Base-by-base conservation (phyloP, 1,140 invertebrate species). In the Heterodera schachtii region DNA sequence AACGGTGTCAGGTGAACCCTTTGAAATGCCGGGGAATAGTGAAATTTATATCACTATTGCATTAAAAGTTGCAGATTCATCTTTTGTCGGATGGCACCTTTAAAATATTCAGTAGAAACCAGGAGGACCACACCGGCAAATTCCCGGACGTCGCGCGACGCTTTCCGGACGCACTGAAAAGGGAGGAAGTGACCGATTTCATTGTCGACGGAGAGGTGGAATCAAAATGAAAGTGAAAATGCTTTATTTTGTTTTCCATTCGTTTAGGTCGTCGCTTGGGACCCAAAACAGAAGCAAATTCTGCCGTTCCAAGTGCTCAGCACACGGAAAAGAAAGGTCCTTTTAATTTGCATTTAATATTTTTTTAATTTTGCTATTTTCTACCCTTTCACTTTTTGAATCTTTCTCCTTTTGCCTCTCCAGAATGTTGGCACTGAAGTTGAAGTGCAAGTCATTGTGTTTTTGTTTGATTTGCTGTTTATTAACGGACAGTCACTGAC, bases 71-170 rank as follows among this genome's bases (percentile, higher is more conserved):
- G 64, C 85, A 95, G 93, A 95, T 96, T 85, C 95, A 96, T 88
- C 90, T 93, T 1, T 86, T 91, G 46, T 92, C 70, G 70, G 70
- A 43, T 84, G 93, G 94, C 0, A 91, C 92, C 19, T 92, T 96
- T 2, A 93, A 91, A 57, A 95, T 99, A 81, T 99, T 94, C 91
- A 98, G 96, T 90, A 91, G 98, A 78, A 99, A 99, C 92, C 97
- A 98, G 90, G 98, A 99, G 92, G 93, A 99, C 90, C 98, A 98
- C 90, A 99, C 97, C 0, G 93, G 92, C 44, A 99, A 99, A 90
- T 99, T 98, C 93, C 98, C 98, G 11, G 98, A 99, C 92, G 93
- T 99, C 41, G 94, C 98, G 85, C 90, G 84, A 67, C 85, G 85
- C 46, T 87, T 92, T 60, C 89, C 90, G 3, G 89, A 90, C 60